A percentile compares a stretch with the other conserved stretches of the same genome.
Evolutionary conservation across 37 sponge, comb jelly and placozoan genomes (phyloP).

Genomic region (Theonella swinhoei): DNA sequence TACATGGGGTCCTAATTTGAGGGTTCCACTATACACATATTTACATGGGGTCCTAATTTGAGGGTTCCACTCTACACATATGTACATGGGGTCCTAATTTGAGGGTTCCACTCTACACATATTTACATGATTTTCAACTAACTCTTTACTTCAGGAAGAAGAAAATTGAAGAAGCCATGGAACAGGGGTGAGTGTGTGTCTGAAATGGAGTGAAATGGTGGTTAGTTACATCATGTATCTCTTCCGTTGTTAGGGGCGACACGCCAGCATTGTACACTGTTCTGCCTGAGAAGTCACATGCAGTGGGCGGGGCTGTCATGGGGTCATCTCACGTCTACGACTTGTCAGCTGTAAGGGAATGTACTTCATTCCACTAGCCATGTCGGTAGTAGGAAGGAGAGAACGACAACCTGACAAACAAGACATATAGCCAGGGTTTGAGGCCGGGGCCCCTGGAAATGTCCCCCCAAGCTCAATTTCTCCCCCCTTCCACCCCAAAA

Average conservation of each 20-base stretch:
- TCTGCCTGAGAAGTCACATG: constrained; percentile 86
- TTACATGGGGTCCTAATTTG: too few species aligned
- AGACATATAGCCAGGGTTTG: too few species aligned
- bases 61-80: too few species aligned
- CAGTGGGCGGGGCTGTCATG: constrained; percentile 84
- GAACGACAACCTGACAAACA: too few species aligned
- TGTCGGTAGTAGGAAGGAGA: too few species aligned
- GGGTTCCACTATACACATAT: too few species aligned
- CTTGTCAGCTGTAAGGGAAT: constrained; percentile 63
- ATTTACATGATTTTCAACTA: not conserved
- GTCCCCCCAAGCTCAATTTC: too few species aligned
- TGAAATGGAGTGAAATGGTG: not conserved
- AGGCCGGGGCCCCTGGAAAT: too few species aligned
- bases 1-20: too few species aligned
- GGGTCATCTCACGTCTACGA: constrained; percentile 90
- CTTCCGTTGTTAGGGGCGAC: constrained; percentile 65
- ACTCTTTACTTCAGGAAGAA: constrained; percentile 63
- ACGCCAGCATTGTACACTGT: constrained; percentile 92
- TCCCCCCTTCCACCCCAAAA: too few species aligned
- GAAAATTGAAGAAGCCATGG: constrained; percentile 92
- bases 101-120: not conserved
- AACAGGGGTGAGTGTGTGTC: constrained; percentile 70
- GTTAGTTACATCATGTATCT: not conserved
- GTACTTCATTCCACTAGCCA: too few species aligned
- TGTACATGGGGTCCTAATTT: too few species aligned